Evolutionary conservation across 2,888 invertebrate genomes (phyloP), one percentile per base, ranked within the genome.

Genomic region (Tanytarsus gracilentus): DNA sequence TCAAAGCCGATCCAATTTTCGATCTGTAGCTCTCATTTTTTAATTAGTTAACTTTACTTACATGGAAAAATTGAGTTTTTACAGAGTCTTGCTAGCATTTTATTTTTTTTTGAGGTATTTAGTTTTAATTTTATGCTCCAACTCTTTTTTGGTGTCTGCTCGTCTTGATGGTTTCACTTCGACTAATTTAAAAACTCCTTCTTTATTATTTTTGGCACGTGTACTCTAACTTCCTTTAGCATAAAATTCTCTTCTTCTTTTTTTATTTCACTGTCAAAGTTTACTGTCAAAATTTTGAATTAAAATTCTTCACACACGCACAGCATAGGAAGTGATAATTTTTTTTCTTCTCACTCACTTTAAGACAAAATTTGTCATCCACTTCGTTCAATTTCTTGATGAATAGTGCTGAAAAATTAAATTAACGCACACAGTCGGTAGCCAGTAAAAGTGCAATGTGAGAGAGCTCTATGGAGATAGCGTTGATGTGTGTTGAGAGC

Each of bases 31-130:
- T n/a, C n/a, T n/a, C n/a, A n/a, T n/a, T n/a, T n/a, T n/a, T n/a
- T n/a, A n/a, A n/a, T n/a, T n/a, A n/a, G n/a, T n/a, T n/a, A n/a
- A n/a, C 27, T 26, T 27, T 30, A 59, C 58, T 59, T 39, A 59
- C 58, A 48, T 30, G 58, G 58, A 29, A 48, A 48, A 27, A 59
- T 59, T 29, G 58, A 48, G 29, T 59, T 59, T n/a, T 59, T 59
- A 49, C 58, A 59, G 11, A 59, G 49, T 27, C 49, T 27, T 9
- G 58, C 18, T 16, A 59, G 29, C 58, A 59, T 59, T 27, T 51
- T 29, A 23, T 11, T 52, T 21, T n/a, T 23, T 21, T 23, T 52
- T 21, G 8, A 21, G 30, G 18, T 18, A 29, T 7, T 29, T 29
- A 4, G 48, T 48, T 25, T 25, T 25, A 48, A 25, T 26, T 11